Conservation (phyloP, 2,797 vertebrate genomes). For the Sorex maritimensis region DNA sequence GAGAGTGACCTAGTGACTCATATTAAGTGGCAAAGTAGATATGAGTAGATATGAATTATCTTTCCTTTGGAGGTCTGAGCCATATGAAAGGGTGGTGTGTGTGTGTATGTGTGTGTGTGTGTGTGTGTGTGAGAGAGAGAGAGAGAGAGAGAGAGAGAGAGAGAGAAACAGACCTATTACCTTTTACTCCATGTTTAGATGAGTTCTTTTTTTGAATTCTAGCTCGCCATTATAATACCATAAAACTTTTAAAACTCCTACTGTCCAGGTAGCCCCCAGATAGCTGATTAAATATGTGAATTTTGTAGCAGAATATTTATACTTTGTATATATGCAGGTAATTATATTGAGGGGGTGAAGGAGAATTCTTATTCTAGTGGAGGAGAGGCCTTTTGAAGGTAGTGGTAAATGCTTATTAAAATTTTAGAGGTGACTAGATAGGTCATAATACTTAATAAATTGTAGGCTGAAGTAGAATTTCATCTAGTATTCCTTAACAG, state of each 20-base stretch:
- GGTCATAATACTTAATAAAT: slow-evolving; percentile 52
- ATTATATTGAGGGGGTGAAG: neutral
- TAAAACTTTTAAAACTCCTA: neutral
- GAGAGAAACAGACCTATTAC: too few species aligned
- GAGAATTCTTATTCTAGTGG: neutral
- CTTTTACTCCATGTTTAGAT: too few species aligned
- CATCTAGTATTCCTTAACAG: slow-evolving; percentile 30
- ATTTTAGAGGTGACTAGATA: slow-evolving; percentile 36
- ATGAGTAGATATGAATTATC: slow-evolving; percentile 1
- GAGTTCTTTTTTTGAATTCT: neutral
- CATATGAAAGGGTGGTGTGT: neutral
- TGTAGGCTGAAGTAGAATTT: slow-evolving; percentile 39
- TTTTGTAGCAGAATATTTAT: neutral
- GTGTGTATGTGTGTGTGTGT: neutral
- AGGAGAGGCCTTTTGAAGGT: neutral
- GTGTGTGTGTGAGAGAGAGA: too few species aligned
- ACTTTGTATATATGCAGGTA: neutral
- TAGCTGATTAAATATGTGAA: slow-evolving; percentile 28
- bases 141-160: too few species aligned
- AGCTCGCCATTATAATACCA: neutral
- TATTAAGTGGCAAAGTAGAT: neutral
- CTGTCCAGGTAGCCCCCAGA: neutral
- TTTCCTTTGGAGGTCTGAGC: slow-evolving; percentile 49
- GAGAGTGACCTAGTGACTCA: slow-evolving; percentile 50
- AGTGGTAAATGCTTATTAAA: slow-evolving; percentile 53